Conservation (phyloP, 2,113 vertebrate species). For the Empidonax traillii region DNA sequence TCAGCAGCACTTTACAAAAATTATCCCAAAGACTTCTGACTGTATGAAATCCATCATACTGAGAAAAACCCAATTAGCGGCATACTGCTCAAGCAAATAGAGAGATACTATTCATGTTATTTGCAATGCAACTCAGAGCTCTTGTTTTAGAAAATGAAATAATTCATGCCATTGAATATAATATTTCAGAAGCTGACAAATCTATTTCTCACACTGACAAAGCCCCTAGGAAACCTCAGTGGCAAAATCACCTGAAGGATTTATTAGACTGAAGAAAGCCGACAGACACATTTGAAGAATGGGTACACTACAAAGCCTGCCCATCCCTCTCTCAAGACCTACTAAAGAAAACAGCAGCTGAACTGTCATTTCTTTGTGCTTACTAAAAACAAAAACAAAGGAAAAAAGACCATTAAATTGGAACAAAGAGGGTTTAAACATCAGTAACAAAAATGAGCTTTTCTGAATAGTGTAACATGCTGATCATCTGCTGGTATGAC, state of each 20-base stretch:
- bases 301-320: background rate
- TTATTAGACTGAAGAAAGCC: background rate
- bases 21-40: background rate
- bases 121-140: background rate
- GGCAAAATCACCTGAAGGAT: background rate
- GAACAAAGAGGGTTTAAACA: background rate
- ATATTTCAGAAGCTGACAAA: background rate
- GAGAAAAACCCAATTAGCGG: background rate
- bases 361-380: background rate
- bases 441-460: background rate
- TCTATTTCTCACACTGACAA: background rate
- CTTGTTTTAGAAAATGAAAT: background rate
- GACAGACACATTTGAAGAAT: background rate
- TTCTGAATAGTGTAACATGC: background rate
- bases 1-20: background rate
- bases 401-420: background rate
- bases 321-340: background rate
- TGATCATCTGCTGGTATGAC: background rate
- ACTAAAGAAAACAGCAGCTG: background rate
- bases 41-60: background rate
- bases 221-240: background rate
- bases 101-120: background rate
- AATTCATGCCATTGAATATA: background rate
- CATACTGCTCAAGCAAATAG: background rate
- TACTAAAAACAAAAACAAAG: background rate